phyloP scores from a whole-genome alignment of 2,113 vertebrate species.

The Cairina moschata region DNA sequence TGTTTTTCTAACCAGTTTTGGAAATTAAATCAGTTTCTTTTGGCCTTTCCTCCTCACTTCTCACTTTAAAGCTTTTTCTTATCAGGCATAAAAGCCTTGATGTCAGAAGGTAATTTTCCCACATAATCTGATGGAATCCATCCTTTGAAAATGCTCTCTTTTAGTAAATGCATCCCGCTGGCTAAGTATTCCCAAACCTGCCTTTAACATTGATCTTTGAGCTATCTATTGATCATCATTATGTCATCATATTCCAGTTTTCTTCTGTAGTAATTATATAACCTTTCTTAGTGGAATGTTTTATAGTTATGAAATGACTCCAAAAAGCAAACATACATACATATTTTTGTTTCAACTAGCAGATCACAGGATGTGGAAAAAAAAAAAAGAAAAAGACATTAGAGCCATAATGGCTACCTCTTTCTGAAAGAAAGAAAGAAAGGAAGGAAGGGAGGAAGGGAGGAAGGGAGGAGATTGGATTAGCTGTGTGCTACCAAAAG shows the following conservation, averaged over 20 bases:
- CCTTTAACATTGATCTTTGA: neutral
- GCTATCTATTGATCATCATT: neutral
- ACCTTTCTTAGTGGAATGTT: neutral
- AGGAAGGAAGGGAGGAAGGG: neutral
- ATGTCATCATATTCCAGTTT: neutral
- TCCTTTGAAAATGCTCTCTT: neutral
- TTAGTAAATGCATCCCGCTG: neutral
- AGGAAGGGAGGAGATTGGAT: neutral
- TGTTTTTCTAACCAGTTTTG: neutral
- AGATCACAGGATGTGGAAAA: neutral
- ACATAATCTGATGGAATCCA: neutral
- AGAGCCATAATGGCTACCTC: neutral
- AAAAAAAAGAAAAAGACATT: neutral
- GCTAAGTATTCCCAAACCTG: neutral
- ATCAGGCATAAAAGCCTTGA: neutral
- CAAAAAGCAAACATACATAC: neutral
- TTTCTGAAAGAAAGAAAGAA: neutral
- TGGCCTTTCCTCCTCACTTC: neutral
- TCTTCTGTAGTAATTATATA: neutral
- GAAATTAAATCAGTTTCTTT: neutral
- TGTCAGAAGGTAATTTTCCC: slow-evolving; percentile 15
- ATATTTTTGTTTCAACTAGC: neutral
- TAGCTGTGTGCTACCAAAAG: neutral
- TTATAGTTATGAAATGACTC: neutral
- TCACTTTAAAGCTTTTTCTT: neutral